Conservation (phyloP, 2,113 vertebrate species). For the Synodontis membranacea region DNA sequence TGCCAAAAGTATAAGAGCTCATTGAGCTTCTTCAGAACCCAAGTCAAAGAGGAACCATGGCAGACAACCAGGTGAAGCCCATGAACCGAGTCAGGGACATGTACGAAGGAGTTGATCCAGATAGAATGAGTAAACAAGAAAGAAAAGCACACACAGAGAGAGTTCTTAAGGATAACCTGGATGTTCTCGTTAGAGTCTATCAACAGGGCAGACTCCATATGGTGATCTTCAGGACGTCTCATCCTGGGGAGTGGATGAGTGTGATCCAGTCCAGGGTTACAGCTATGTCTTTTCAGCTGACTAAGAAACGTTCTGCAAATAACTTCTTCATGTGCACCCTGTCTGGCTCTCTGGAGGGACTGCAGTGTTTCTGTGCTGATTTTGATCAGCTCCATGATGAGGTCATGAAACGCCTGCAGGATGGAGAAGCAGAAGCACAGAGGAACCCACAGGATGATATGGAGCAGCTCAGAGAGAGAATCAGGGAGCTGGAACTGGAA, state of each 20-base stretch:
- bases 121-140: rapidly evolving
- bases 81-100: conserved; percentile 60
- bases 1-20: neutral
- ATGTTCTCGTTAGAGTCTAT: conserved; percentile 16
- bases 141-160: neutral
- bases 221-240: neutral
- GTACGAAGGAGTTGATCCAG: neutral
- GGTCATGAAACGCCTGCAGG: neutral
- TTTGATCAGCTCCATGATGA: neutral
- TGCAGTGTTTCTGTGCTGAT: neutral
- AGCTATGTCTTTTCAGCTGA: neutral
- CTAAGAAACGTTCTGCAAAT: neutral
- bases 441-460: neutral
- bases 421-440: neutral
- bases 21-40: neutral
- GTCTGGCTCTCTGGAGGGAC: neutral
- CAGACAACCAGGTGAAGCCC: conserved; percentile 53
- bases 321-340: neutral
- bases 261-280: neutral
- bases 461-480: neutral
- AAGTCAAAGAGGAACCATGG: neutral
- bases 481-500: conserved; percentile 23
- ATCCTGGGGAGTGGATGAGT: neutral
- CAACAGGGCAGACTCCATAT: neutral
- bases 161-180: neutral